A percentile compares a stretch with the other conserved stretches of the same genome.
Evolutionary conservation across 2,888 invertebrate species (phyloP).

Genomic region (Agonum fuliginosum): DNA sequence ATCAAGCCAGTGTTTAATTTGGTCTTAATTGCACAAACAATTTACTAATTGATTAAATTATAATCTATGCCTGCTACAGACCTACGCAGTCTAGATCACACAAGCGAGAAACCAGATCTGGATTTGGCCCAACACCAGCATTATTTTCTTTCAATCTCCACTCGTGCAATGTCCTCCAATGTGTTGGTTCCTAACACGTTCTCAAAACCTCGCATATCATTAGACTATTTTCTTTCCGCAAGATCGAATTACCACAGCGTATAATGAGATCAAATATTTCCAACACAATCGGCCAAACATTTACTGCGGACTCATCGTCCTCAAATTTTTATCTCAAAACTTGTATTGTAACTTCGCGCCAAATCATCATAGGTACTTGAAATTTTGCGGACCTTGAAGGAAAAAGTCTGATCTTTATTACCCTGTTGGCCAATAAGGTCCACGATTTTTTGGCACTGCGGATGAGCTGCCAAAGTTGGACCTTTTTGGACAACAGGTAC

Average conservation of each 20-base stretch:
- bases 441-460: no score
- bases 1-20: constrained; percentile 51
- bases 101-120: constrained; percentile 32
- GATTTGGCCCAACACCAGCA: constrained; percentile 27
- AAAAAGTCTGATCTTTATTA: no score
- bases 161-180: constrained; percentile 41
- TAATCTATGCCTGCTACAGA: constrained; percentile 44
- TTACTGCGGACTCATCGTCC: neutral
- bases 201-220: constrained; percentile 46
- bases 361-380: neutral
- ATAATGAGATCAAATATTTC: constrained; percentile 28
- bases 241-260: constrained; percentile 37
- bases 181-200: constrained; percentile 39
- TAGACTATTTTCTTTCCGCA: constrained; percentile 48
- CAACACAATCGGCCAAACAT: neutral
- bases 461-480: no score
- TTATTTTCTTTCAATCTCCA: constrained; percentile 23
- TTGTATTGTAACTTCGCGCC: neutral
- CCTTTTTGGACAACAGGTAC: no score
- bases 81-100: constrained; percentile 41
- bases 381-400: no score
- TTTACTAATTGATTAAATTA: constrained; percentile 59
- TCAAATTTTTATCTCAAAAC: neutral
- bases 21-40: constrained; percentile 59
- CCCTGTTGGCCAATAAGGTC: no score